phyloP scores from a whole-genome alignment of 2,888 invertebrate genomes.

The Meteorus cinctellus region DNA sequence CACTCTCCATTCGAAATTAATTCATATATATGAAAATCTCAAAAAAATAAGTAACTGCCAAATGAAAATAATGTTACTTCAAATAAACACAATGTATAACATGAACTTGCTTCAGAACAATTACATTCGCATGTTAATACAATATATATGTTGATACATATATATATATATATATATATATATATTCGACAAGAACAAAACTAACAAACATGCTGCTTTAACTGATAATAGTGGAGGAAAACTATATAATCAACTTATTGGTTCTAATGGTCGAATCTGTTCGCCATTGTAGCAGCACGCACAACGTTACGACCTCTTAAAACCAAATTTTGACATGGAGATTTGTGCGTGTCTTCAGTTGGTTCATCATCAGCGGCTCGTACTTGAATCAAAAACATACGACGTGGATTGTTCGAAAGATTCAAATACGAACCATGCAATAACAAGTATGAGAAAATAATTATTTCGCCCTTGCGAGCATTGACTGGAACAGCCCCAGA shows the following conservation, averaged over 20 bases:
- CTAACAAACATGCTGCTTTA: not conserved
- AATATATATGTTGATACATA: not conserved
- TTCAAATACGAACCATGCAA: constrained; percentile 78
- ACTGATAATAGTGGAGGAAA: not conserved
- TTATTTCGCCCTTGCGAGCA: constrained; percentile 76
- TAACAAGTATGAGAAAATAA: constrained; percentile 77
- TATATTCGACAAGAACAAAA: not conserved
- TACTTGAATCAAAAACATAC: constrained; percentile 77
- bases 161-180: not conserved
- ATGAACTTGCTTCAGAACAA: not conserved
- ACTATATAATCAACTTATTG: not conserved
- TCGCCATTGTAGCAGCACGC: constrained; percentile 69
- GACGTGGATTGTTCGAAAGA: constrained; percentile 71
- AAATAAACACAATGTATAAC: not conserved
- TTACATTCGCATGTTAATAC: not conserved
- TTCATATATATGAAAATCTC: not conserved
- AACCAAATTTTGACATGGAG: constrained; percentile 76
- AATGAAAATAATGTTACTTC: not conserved
- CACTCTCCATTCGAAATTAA: not conserved
- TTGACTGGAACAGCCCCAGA: constrained; percentile 74
- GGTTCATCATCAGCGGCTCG: constrained; percentile 77
- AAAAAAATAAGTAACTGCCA: not conserved
- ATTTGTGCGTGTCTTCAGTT: constrained; percentile 70
- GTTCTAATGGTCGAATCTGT: constrained; percentile 57
- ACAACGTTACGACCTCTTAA: constrained; percentile 74